A percentile compares a stretch with the other conserved stretches of the same genome.
Evolutionary conservation across 2,888 invertebrate genomes (phyloP).

Genomic region (Rhagonycha lutea): DNA sequence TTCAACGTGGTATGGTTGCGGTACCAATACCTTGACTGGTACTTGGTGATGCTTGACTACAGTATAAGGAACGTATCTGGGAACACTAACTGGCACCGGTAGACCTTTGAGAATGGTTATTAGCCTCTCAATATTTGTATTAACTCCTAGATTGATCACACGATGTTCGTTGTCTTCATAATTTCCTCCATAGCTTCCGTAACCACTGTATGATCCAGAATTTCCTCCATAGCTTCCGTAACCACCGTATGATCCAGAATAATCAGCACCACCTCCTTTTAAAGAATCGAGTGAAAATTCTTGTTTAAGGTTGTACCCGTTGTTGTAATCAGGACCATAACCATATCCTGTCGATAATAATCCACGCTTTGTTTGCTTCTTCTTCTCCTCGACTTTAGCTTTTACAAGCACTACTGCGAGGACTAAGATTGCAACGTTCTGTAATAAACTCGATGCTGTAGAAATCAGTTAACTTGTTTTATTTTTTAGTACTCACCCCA

Average conservation of each 20-base stretch:
- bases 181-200: slow-evolving; percentile 12
- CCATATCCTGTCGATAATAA: slow-evolving; percentile 79
- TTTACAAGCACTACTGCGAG: slow-evolving; percentile 68
- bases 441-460: slow-evolving; percentile 22
- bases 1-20: slow-evolving; percentile 80
- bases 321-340: slow-evolving; percentile 75
- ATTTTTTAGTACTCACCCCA: slow-evolving; percentile 57
- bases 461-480: background rate
- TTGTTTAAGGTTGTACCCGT: slow-evolving; percentile 62
- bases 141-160: slow-evolving; percentile 50
- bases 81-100: slow-evolving; percentile 67
- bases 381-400: slow-evolving; percentile 73
- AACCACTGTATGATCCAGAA: slow-evolving; percentile 35
- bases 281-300: slow-evolving; percentile 47
- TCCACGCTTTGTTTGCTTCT: slow-evolving; percentile 83
- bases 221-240: slow-evolving; percentile 44
- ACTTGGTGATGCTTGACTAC: slow-evolving; percentile 74
- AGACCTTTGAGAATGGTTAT: slow-evolving; percentile 70
- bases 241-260: slow-evolving; percentile 58
- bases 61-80: slow-evolving; percentile 64
- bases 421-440: slow-evolving; percentile 60
- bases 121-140: slow-evolving; percentile 64
- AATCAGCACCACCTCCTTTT: slow-evolving; percentile 62
- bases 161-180: slow-evolving; percentile 39
- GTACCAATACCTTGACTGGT: slow-evolving; percentile 78